Base-by-base conservation (phyloP, 1,140 invertebrate genomes). In the Hylaeus anthracinus region DNA sequence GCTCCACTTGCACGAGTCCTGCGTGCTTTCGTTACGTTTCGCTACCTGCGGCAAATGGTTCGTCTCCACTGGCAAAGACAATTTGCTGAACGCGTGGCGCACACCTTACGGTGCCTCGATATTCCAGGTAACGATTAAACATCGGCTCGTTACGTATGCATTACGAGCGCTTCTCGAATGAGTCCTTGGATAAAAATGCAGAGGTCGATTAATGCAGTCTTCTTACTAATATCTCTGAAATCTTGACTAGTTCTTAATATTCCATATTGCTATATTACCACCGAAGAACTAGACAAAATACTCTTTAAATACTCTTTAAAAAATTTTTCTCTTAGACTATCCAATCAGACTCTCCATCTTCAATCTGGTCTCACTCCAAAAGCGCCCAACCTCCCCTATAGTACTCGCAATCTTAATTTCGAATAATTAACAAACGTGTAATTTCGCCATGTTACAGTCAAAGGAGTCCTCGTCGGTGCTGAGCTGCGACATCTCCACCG, bases 1-100 rank as follows among this genome's bases (percentile, higher is more conserved):
- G 92, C 95, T 99, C 37, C 97, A 99, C 92, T 94, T 99, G 82
- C 99, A 99, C 94, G 99, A 99, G 93, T 99, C 97, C 77, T 99
- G 99, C 94, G 99, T 99, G n/a, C 95, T 99, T 10, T 99, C 98
- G 72, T 95, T 99, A 78, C 96, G 98, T 90, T 99, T 99, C 94
- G 98, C 99, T 53, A 96, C 98, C 43, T 98, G 97, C 92, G 99
- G 98, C 86, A 99, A 99, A 94, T 99, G 99, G 98, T 99, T 99
- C 94, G 98, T 99, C 70, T 99, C 98, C 55, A 99, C 99, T 4
- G 99, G 99, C 80, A 99, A 99, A 94, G 99, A 99, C 91, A 99
- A 99, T 94, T 95, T 99, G 86, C 95, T 99, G 56, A 99, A 99
- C 93, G 98, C 98, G 56, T 99, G 99, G 99, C 95, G 98, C 90